Base-by-base conservation (phyloP, 2,113 vertebrate genomes). In the Seriola aureovittata region DNA sequence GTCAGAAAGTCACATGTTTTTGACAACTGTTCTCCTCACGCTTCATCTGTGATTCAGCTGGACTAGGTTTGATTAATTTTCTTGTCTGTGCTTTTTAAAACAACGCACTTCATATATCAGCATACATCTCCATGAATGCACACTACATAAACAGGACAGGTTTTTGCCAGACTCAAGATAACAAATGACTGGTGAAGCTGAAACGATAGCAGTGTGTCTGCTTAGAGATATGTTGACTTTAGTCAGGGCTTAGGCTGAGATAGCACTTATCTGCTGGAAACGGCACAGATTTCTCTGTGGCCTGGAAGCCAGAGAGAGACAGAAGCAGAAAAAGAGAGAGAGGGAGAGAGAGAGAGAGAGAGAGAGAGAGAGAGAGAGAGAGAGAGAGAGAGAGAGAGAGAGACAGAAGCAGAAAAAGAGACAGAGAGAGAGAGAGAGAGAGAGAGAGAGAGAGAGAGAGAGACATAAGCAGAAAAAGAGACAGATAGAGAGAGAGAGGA, bases 201-300 rank as follows among this genome's bases (percentile, higher is more conserved):
- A 54, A 57, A 48, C 46, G 44, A 74, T 13, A 52, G 8, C 44
- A 8, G 63, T 14, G 50, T 12, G 64, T 66, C 57, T 79, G 69
- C 59, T 60, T 57, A 63, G 40, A 65, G 59, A 60, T 59, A 16
- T 44, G 77, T 78, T 73, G 81, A 81, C 75, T 81, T 71, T 0
- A 71, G 38, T 5, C 32, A 6, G 55, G 0, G 54, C 19, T 66
- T 23, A 34, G 55, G 74, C 71, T 70, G 68, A 67, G 69, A 71
- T 29, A 78, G 23, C 50, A 38, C 55, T 77, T 65, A 77, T 80
- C 67, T 62, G 50, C 62, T 64, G 58, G 29, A 74, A 86, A 72
- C 34, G 64, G 81, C 68, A 58, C 38, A 84, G 74, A 89, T 79
- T 80, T 85, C 67, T 59, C 55, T 52, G 32, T 13, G 55, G 59